Base-by-base conservation (phyloP, 2,113 vertebrate species). In the Deroptyus accipitrinus region DNA sequence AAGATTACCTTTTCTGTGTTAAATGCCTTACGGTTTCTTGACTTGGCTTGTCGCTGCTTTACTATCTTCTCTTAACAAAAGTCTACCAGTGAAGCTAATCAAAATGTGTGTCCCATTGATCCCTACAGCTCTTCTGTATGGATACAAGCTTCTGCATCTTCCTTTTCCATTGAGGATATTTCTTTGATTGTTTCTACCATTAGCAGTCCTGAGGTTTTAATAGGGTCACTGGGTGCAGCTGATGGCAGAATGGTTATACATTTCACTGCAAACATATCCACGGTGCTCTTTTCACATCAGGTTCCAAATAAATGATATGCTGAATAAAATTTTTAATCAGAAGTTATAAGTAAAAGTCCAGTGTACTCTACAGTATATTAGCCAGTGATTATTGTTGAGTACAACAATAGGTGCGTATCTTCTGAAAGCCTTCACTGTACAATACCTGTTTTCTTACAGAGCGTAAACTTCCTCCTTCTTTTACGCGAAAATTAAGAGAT, bases 401-500 rank as follows among this genome's bases (percentile, higher is more conserved):
- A 41, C 22, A 89, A 24, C 67, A 81, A 37, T 4, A 88, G 30
- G 3, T 46, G 10, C 4, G 0, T 62, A 18, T 39, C 57, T 90
- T 95, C 44, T 72, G 75, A 75, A 94, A 78, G 13, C 3, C 27
- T 57, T 94, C 59, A 95, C 46, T 64, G 22, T 86, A 28, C 59
- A 52, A 94, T 57, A 41, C 72, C 68, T 81, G 31, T 97, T 96
- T 86, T 95, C 91, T 98, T 99, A 41, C 98, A 99, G 99, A 99
- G 86, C 99, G 98, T 92, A 99, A 99, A 97, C 98, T 99, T 63
- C 99, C 99, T 61, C 99, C 99, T 31, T 98, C 98, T 82, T 99
- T 99, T 97, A 98, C 98, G 9, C 98, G 98, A 96, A 99, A 99
- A 96, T 97, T 99, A 74, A 99, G 98, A 94, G 99, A 99, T 57